Evolutionary conservation across 2,888 invertebrate genomes (phyloP), one percentile per base, ranked within the genome.

Genomic region (Empis livida): DNA sequence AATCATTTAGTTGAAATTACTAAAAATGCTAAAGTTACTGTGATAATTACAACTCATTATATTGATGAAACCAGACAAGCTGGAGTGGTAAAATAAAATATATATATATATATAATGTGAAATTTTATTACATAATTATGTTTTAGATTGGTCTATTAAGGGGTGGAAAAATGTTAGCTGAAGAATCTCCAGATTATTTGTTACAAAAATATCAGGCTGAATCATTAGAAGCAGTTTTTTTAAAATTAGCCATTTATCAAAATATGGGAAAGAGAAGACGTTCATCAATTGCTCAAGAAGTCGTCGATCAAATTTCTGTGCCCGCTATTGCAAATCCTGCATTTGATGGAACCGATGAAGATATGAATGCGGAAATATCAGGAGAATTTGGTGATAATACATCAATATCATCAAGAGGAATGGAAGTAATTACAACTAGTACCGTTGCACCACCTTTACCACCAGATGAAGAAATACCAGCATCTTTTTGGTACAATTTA

Each of bases 351-450:
- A 80, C 81, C 57, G 79, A 80, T 52, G 78, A 80, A 39, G 81
- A 82, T 61, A 60, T 58, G 49, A 71, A 77, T 1, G 77, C 79
- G 0, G 88, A 89, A 65, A 87, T 89, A 55, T 87, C 87, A 15
- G 89, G 89, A 5, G 89, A 89, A 64, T 89, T 88, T 53, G 89
- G 89, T 41, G 89, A 89, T 64, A 88, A 87, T 58, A 79, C 87
- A 3, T 87, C 87, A 5, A 79, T 86, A 73, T 78, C 80, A 46
- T 84, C 84, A 59, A 77, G 79, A 51, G 78, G 79, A 10, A 74
- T 77, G 47, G 77, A 82, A 45, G 79, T 80, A 1, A 77, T 82
- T 39, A 57, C 71, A 20, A 14, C 11, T 10, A 27, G 10, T 41
- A 13, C 20, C 27, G 16, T 16, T 16, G 68, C 74, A 2, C 76